Conservation (phyloP, 2,113 vertebrate species). For the Otolemur garnettii region DNA sequence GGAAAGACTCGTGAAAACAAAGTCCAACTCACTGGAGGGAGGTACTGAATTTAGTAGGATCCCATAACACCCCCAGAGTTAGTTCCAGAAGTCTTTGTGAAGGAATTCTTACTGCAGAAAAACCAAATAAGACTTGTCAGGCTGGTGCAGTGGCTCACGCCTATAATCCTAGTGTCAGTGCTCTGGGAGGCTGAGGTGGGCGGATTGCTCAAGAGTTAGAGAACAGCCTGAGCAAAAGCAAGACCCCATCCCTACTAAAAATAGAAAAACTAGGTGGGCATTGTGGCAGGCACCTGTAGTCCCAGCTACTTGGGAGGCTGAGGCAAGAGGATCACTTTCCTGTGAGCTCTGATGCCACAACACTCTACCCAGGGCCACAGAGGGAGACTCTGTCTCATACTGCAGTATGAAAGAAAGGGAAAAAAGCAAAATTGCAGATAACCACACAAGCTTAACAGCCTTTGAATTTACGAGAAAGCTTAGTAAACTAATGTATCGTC, state of each 20-base stretch:
- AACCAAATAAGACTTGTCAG: neutral
- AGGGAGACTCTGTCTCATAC: neutral
- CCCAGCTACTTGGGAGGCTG: too few species aligned
- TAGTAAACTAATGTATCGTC: neutral
- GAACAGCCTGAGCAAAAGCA: too few species aligned
- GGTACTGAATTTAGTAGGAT: neutral
- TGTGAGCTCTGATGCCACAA: too few species aligned
- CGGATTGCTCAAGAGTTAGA: too few species aligned
- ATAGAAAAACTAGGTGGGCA: too few species aligned
- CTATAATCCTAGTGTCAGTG: too few species aligned
- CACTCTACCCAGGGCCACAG: too few species aligned
- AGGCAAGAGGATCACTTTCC: too few species aligned
- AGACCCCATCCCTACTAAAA: too few species aligned
- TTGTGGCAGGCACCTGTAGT: too few species aligned
- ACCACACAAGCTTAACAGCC: neutral
- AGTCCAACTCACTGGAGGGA: neutral
- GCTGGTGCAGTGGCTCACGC: too few species aligned
- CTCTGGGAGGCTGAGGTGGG: too few species aligned
- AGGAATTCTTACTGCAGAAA: neutral
- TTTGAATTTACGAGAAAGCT: conserved; percentile 8
- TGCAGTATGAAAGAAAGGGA: neutral
- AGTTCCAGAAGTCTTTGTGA: neutral
- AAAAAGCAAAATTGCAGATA: neutral
- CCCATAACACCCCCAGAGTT: neutral
- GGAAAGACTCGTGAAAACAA: neutral